These are phyloP conservation scores for Carterocephalus palaemon DNA, from an alignment of 2,888 invertebrate genomes.

Conservation along the genomic window DNA sequence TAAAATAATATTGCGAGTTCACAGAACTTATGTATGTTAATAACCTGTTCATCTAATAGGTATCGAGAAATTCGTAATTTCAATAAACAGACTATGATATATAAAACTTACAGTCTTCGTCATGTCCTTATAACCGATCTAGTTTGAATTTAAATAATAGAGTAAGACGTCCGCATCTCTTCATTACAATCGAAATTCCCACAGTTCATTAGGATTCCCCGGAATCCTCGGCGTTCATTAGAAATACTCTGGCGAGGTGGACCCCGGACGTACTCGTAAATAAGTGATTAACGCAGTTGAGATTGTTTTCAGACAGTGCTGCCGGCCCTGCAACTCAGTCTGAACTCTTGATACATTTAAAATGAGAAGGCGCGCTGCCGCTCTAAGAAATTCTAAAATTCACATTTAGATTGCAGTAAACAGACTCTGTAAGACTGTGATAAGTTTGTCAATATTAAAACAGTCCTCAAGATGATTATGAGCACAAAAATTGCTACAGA, in stretches of 20 bases:
- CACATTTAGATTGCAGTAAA: neutral
- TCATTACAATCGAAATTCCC: conserved; percentile 74
- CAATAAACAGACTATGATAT: no score
- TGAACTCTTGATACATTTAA: conserved; percentile 71
- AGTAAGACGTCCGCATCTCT: conserved; percentile 27
- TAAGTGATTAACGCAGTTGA: conserved; percentile 78
- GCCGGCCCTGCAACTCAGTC: conserved; percentile 51
- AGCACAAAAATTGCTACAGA: no score
- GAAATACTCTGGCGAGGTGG: conserved; percentile 67
- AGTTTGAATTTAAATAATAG: conserved; percentile 55
- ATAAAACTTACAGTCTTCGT: neutral
- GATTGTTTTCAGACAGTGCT: conserved; percentile 69
- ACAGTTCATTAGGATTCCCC: conserved; percentile 73
- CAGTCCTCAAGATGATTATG: no score
- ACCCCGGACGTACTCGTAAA: conserved; percentile 71
- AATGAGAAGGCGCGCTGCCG: conserved; percentile 55
- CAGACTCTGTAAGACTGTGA: no score
- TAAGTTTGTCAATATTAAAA: no score
- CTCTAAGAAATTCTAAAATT: neutral
- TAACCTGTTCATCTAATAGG: no score
- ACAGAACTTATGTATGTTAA: no score
- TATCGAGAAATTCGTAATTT: no score
- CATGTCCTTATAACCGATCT: conserved; percentile 30
- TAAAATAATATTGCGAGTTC: no score
- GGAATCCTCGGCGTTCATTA: conserved; percentile 73